phyloP scores from a whole-genome alignment of 2,113 vertebrate genomes.

The Anseranas semipalmata region DNA sequence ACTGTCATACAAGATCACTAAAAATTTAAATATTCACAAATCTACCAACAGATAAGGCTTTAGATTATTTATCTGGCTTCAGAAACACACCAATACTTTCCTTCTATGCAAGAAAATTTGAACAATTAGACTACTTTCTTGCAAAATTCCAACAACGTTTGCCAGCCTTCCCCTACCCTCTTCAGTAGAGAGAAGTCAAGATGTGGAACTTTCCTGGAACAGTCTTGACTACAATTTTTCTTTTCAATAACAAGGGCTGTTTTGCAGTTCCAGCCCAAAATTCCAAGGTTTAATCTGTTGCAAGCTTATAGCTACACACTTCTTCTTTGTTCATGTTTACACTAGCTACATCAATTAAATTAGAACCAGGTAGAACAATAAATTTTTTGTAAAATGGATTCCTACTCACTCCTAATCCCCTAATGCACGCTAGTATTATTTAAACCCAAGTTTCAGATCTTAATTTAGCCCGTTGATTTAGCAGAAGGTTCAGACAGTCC shows the following conservation, averaged over 20 bases:
- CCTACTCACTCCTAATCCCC: neutral
- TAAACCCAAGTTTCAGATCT: neutral
- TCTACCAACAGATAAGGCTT: neutral
- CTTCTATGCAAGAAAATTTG: neutral
- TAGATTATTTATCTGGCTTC: neutral
- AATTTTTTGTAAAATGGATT: neutral
- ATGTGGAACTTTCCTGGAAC: neutral
- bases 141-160: neutral
- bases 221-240: neutral
- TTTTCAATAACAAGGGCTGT: neutral
- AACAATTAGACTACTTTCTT: neutral
- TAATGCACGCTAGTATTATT: neutral
- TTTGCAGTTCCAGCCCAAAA: neutral
- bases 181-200: neutral
- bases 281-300: neutral
- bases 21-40: neutral
- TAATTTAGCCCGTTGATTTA: neutral
- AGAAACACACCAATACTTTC: neutral
- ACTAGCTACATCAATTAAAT: neutral
- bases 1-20: neutral
- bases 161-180: neutral
- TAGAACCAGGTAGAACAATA: neutral
- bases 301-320: neutral
- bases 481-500: neutral
- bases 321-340: neutral